A percentile compares a stretch with the other conserved stretches of the same genome.
These are phyloP conservation scores for Etheostoma nigrum DNA, from an alignment of 2,797 vertebrate genomes.

Conservation along the genomic window DNA sequence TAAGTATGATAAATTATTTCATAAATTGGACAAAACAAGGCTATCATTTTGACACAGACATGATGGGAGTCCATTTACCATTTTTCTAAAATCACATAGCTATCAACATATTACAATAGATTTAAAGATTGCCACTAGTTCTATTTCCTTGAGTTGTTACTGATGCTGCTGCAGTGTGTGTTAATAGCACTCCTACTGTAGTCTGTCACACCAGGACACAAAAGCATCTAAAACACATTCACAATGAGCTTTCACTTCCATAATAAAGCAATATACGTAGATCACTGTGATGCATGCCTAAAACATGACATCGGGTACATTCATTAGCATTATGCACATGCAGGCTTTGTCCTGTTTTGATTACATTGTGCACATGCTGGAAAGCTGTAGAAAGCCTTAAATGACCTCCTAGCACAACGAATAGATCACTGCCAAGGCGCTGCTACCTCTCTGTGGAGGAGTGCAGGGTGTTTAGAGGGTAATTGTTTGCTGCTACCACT, in stretches of 20 bases:
- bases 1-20: slow-evolving; percentile 35
- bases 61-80: slow-evolving; percentile 51
- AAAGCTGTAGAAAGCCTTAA: slow-evolving; percentile 28
- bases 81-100: slow-evolving; percentile 39
- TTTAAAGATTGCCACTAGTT: slow-evolving; percentile 50
- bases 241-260: slow-evolving; percentile 26
- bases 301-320: slow-evolving; percentile 21
- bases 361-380: slow-evolving; percentile 14
- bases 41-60: slow-evolving; percentile 44
- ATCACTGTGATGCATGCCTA: slow-evolving; percentile 2
- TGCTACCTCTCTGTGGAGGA: slow-evolving; percentile 27
- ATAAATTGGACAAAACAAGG: slow-evolving; percentile 49
- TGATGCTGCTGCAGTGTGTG: slow-evolving; percentile 14
- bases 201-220: slow-evolving; percentile 31
- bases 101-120: slow-evolving; percentile 41
- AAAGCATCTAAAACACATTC: slow-evolving; percentile 51
- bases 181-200: slow-evolving; percentile 1
- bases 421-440: slow-evolving; percentile 27
- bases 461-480: slow-evolving; percentile 35
- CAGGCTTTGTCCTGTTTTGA: slow-evolving; percentile 22
- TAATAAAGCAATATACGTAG: slow-evolving; percentile 12
- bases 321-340: slow-evolving; percentile 27
- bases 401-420: slow-evolving; percentile 21
- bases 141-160: slow-evolving; percentile 48
- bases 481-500: slow-evolving; percentile 51